These are phyloP conservation scores for Mormyrops attenuatus DNA, from an alignment of 2,797 vertebrate species.

Conservation along the genomic window DNA sequence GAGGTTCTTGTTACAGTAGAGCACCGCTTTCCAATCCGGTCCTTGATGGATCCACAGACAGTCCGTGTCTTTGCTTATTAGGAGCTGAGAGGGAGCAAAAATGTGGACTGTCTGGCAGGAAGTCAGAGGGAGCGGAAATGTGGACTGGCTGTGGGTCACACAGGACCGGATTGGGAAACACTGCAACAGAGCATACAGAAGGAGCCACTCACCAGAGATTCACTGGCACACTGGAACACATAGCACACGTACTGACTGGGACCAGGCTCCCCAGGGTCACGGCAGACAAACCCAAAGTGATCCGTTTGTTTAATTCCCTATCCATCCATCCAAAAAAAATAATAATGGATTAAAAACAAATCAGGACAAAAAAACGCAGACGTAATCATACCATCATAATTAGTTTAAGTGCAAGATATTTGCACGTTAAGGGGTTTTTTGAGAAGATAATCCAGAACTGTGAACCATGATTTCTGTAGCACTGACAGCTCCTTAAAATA, in stretches of 20 bases:
- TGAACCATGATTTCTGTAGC: not conserved
- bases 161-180: not conserved
- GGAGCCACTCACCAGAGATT: conserved; percentile 65
- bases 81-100: not conserved
- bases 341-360: not conserved
- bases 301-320: conserved; percentile 92
- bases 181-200: not conserved
- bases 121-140: not conserved
- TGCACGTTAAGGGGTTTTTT: not conserved
- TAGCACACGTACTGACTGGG: conserved; percentile 83
- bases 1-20: not conserved
- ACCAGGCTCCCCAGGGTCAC: conserved; percentile 74
- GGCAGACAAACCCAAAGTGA: conserved; percentile 95
- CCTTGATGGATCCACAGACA: not conserved
- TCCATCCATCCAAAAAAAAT: not conserved
- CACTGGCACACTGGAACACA: conserved; percentile 93
- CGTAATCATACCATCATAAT: not conserved
- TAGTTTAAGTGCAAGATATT: not conserved
- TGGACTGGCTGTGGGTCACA: not conserved
- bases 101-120: not conserved
- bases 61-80: not conserved
- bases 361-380: not conserved
- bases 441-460: not conserved
- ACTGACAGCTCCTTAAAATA: not conserved
- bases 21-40: not conserved